Evolutionary conservation across 2,113 vertebrate genomes (phyloP).

Genomic region (Scopus umbretta): DNA sequence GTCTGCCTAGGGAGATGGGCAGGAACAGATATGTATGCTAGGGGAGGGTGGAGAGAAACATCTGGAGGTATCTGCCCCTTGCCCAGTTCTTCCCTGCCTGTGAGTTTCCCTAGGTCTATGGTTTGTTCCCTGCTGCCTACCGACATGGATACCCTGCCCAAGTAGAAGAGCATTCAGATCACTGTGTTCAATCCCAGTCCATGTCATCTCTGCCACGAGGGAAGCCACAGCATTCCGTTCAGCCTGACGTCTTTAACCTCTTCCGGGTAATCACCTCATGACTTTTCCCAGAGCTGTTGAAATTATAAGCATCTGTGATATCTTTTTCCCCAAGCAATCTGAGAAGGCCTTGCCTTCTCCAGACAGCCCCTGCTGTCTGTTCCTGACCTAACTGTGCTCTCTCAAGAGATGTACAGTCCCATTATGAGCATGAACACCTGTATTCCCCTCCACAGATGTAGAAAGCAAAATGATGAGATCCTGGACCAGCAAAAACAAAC

Average conservation of each 20-base stretch:
- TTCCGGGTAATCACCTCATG: background rate
- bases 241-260: constrained; percentile 44
- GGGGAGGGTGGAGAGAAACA: background rate
- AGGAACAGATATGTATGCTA: background rate
- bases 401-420: background rate
- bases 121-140: constrained; percentile 35
- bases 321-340: background rate
- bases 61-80: background rate
- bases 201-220: background rate
- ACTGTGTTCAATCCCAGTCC: background rate
- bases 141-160: constrained; percentile 29
- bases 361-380: background rate
- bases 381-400: background rate
- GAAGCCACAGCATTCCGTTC: background rate
- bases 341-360: background rate
- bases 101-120: constrained; percentile 37
- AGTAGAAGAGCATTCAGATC: constrained; percentile 24
- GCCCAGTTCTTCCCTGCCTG: background rate
- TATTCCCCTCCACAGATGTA: background rate
- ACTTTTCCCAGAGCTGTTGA: background rate
- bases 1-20: background rate
- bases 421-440: background rate
- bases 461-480: background rate
- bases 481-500: background rate
- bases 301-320: background rate